Evolutionary conservation across 2,797 vertebrate genomes (phyloP), one percentile per base, ranked within the genome.

Genomic region (Darevskia nairensis): DNA sequence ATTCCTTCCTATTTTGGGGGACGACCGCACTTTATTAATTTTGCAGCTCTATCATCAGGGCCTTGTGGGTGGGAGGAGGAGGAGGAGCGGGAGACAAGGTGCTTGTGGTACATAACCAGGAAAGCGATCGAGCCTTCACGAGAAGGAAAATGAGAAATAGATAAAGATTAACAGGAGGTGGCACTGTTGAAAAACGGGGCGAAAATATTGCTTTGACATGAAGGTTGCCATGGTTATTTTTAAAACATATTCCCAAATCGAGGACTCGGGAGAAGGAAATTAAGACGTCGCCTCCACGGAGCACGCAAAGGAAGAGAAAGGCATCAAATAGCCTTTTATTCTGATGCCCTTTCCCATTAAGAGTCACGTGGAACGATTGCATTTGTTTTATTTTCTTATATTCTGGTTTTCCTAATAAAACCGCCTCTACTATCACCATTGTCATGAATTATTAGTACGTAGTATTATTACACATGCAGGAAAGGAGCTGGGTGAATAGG

Each of bases 1-100:
- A 8, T 21, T 61, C 77, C 41, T 0, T 0, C 0, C 0, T 0
- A 0, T 95, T 95, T 95, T 95, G 91, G 6, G 76, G 61, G 0
- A 3, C 8, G 1, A 4, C 0, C 0, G 0, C 0, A 2, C 0
- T 0, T 0, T 0, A 0, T 0, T 72, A 0, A 0, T 3, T 94
- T 95, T 94, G 68, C 59, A 29, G 6, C 15, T n/a, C 15, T 7
- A 68, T 68, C 29, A 29, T n/a, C 59, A 5, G 27, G 29, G 8
- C 25, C 29, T 76, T 55, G 32, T 35, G 72, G 13, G 13, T 21
- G 32, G 17, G 17, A 32, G 4, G 19, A 6, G 76, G 46, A 8
- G 25, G 3, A 11, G 75, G 46, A 39, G 41, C 3, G 27, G 23
- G 15, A 2, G 44, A 44, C 3, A 35, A 21, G 29, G 3, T 61